Conservation (phyloP, 35 echinoderm and acorn worm genomes). For the Acanthaster planci region DNA sequence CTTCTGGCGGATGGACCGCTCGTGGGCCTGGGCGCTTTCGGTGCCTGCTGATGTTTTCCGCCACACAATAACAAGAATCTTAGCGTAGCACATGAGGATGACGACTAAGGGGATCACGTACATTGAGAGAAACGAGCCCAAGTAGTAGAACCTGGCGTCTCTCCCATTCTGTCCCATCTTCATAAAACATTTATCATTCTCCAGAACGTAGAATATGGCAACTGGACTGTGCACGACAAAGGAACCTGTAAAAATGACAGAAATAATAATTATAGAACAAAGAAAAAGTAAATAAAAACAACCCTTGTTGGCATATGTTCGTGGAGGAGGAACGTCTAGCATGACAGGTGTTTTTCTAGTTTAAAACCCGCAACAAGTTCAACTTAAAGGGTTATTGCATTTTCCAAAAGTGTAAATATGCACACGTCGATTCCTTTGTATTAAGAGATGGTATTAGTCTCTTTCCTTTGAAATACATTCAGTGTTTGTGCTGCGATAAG, state of each 20-base stretch:
- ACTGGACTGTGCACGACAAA: conserved; percentile 76
- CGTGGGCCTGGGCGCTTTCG: conserved; percentile 85
- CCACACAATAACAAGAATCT: conserved; percentile 87
- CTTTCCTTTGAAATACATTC: too few relatives aligned
- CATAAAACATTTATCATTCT: neutral
- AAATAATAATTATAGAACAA: neutral
- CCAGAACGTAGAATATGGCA: conserved; percentile 47
- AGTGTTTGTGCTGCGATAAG: too few relatives aligned
- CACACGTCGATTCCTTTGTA: too few relatives aligned
- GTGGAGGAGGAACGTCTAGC: too few relatives aligned
- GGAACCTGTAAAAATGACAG: conserved; percentile 62
- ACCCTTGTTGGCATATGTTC: too few relatives aligned
- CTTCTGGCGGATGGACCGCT: conserved; percentile 95
- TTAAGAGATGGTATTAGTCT: too few relatives aligned
- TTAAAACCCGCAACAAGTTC: too few relatives aligned
- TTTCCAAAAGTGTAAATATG: too few relatives aligned
- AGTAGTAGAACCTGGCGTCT: conserved; percentile 60
- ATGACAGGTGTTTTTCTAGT: too few relatives aligned
- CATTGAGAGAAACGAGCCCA: conserved; percentile 69
- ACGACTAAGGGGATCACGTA: conserved; percentile 80
- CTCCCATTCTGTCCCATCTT: conserved; percentile 4
- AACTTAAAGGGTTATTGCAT: too few relatives aligned
- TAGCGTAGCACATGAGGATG: conserved; percentile 84
- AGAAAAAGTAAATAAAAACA: too few relatives aligned
- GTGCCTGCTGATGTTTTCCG: conserved; percentile 87